These are phyloP conservation scores for Bagarius yarrelli DNA, from an alignment of 2,113 vertebrate genomes.

Conservation along the genomic window DNA sequence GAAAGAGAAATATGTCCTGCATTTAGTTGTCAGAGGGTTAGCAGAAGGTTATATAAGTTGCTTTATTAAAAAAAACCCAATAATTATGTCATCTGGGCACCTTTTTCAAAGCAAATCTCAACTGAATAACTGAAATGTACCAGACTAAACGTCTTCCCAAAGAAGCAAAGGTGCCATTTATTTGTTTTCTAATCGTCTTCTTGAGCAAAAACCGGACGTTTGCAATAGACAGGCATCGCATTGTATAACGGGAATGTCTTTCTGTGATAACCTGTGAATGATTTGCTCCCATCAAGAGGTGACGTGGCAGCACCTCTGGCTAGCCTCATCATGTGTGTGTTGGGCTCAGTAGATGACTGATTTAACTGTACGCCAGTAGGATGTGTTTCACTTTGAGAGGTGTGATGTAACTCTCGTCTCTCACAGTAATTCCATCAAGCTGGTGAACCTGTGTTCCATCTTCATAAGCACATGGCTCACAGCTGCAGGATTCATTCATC, in stretches of 20 bases:
- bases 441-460: slow-evolving; percentile 99
- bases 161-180: too few relatives aligned
- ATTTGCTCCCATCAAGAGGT: slow-evolving; percentile 45
- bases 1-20: slow-evolving; percentile 18
- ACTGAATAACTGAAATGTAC: not conserved
- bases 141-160: not conserved
- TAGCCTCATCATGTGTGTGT: slow-evolving; percentile 46
- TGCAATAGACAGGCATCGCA: not conserved
- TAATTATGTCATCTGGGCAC: not conserved
- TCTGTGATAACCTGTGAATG: slow-evolving; percentile 45
- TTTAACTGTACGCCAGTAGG: slow-evolving; percentile 52
- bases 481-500: slow-evolving; percentile 98
- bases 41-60: slow-evolving; percentile 30
- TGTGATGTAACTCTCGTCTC: slow-evolving; percentile 60
- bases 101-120: not conserved
- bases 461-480: slow-evolving; percentile 99
- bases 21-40: slow-evolving; percentile 9
- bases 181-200: not conserved
- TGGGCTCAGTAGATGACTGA: slow-evolving; percentile 50
- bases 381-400: slow-evolving; percentile 53
- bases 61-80: not conserved
- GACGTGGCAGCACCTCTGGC: slow-evolving; percentile 6
- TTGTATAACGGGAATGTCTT: slow-evolving; percentile 11
- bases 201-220: not conserved
- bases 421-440: slow-evolving; percentile 98